Base-by-base conservation (phyloP, 64 coral and sea anemone genomes). In the Orbicella faveolata region DNA sequence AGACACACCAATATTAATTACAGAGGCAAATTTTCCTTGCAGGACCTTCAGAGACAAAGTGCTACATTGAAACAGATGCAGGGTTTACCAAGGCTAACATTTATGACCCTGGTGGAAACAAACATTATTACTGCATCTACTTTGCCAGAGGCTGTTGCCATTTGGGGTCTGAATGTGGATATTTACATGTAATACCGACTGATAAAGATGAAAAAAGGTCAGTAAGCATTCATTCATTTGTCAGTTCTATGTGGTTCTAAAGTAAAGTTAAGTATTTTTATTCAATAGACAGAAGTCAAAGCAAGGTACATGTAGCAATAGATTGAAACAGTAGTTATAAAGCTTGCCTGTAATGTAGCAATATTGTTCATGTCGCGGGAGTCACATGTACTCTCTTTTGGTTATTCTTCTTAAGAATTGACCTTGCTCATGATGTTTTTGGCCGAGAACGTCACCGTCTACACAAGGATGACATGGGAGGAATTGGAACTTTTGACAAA, bases 111-210 rank as follows among this genome's bases (percentile, higher is more conserved):
- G 83, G 77, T 13, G 67, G 86, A 70, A 96, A 89, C 79, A 96
- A 92, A 53, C 90, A 92, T 52, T 92, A 89, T 75, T 96, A 84
- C 61, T 96, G 94, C 74, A 89, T 96, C 48, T 96, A 96, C 80
- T 96, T 96, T 89, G 94, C 94, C 10, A 92, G 77, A 81, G 94
- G 94, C 18, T 96, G 90, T 80, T 96, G 94, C 75, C 94, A 96
- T 68, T 70, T 92, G 75, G 90, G 94, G 20, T 36, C 54, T 72
- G 94, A 96, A 30, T 96, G 94, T 87, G 90, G 90, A 34, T 96
- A 84, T 35, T 36, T 92, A 30, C 94, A 96, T 80, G 73, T 86
- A 15, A 73, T 96, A 70, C 94, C 94, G 1, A 76, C 86, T 23
- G 90, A 92, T 85, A 96, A 96, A 77, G 94, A 96, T 89, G 94